Conservation (phyloP, 2,888 invertebrate species). For the Cataglyphis albicans region DNA sequence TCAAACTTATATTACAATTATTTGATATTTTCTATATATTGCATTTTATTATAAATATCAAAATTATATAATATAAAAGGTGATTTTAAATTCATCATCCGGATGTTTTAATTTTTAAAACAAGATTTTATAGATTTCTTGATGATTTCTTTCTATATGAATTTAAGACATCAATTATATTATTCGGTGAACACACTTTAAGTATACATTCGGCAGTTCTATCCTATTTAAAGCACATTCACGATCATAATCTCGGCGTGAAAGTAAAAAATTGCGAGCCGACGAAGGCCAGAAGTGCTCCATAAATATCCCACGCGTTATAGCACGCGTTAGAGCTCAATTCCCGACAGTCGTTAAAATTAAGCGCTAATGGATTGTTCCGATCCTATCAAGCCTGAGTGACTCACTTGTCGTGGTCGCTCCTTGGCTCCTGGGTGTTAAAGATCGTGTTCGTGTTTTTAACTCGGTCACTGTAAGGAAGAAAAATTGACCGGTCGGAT, state of each 20-base stretch:
- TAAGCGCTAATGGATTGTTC: constrained; percentile 46
- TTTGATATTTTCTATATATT: neutral
- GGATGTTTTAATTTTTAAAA: neutral
- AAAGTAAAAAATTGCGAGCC: constrained; percentile 36
- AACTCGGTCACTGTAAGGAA: constrained; percentile 10
- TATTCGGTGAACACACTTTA: neutral
- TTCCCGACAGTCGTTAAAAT: constrained; percentile 42
- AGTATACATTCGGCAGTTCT: constrained; percentile 11
- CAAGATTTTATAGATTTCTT: neutral
- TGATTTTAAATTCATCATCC: neutral
- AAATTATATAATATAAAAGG: neutral
- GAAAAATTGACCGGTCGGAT: constrained; percentile 14
- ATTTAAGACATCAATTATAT: neutral
- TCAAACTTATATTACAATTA: neutral
- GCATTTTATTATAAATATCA: neutral
- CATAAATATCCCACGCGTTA: constrained; percentile 34
- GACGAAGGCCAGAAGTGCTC: constrained; percentile 12
- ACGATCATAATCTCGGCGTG: constrained; percentile 25
- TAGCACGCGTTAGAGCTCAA: constrained; percentile 35
- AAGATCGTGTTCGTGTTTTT: constrained; percentile 10
- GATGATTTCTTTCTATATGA: neutral
- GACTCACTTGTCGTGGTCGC: constrained; percentile 20
- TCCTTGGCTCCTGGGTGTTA: neutral
- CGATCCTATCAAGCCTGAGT: constrained; percentile 40
- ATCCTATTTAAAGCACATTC: constrained; percentile 32